Base-by-base conservation (phyloP, 2,113 vertebrate species). In the Misgurnus anguillicaudatus region DNA sequence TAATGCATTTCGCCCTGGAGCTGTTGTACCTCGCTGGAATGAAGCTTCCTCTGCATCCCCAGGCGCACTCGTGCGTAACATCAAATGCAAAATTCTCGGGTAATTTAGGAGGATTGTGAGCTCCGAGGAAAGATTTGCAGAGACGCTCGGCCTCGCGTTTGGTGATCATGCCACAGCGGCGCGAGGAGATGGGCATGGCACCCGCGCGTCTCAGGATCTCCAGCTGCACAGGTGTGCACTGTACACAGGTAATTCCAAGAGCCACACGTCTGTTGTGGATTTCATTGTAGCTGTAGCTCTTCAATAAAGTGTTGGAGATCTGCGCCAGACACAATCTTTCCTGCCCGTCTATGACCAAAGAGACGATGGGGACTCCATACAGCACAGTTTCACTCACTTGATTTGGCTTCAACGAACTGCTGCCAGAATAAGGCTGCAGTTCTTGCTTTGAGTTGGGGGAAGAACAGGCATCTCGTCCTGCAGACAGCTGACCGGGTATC, bases 261-360 rank as follows among this genome's bases (percentile, higher is more conserved):
- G 95, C 95, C 58, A 97, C 95, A 31, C 95, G 91, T 48, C 95
- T 92, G 88, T 96, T 96, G 91, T 97, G 95, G 63, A 97, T 97
- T 89, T 97, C 95, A 90, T 97, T 97, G 91, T 97, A 97, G 89
- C 95, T 97, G 91, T 95, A 97, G 92, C 93, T 94, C 78, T 97
- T 97, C 75, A 96, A 91, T 62, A 97, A 89, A 0, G 95, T 97
- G 89, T 96, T 96, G 36, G 95, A 97, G 80, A 97, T 97, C 89
- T 97, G 95, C n/a, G 95, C 95, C 88, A 97, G 88, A 75, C 95
- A 96, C 74, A 96, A 94, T 60, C 95, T 92, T 88, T 96, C 96
- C 89, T 94, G 95, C 0, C 96, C 95, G 90, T 98, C 96, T 85
- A 98, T 98, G 73, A 97, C 95, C 90, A 98, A 90, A 5, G 91